Percentiles rank a stretch among this genome's conserved stretches.
Conservation (phyloP, 2,888 invertebrate species). For the Rhopalosiphum nymphaeae region DNA sequence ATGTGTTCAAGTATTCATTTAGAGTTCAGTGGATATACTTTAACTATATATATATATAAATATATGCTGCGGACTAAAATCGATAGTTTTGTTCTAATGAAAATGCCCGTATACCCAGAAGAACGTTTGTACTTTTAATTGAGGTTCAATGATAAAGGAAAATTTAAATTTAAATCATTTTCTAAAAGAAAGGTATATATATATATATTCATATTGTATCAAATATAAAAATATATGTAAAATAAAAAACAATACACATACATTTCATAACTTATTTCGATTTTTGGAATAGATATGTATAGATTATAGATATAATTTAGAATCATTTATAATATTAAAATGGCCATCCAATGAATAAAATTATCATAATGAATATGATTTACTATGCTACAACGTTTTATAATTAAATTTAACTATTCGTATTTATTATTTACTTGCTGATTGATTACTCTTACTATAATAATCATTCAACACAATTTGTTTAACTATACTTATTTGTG, state of each 20-base stretch:
- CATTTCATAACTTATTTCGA: neutral
- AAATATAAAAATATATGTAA: neutral
- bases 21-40: neutral
- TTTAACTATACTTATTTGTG: neutral
- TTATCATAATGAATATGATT: neutral
- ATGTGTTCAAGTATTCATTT: constrained; percentile 2
- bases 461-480: neutral
- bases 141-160: neutral
- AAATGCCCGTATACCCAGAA: constrained; percentile 27
- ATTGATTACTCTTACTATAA: neutral
- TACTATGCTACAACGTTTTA: neutral
- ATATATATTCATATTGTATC: neutral
- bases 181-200: too few species aligned
- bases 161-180: neutral
- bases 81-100: constrained; percentile 43
- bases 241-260: neutral
- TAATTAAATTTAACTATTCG: neutral
- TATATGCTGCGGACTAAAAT: constrained; percentile 26
- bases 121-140: constrained; percentile 49
- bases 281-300: neutral
- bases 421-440: neutral
- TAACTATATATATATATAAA: neutral
- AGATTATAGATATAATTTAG: neutral
- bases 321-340: neutral
- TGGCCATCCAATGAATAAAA: neutral